Conservation (phyloP, 2,113 vertebrate genomes). For the Larimichthys crocea region DNA sequence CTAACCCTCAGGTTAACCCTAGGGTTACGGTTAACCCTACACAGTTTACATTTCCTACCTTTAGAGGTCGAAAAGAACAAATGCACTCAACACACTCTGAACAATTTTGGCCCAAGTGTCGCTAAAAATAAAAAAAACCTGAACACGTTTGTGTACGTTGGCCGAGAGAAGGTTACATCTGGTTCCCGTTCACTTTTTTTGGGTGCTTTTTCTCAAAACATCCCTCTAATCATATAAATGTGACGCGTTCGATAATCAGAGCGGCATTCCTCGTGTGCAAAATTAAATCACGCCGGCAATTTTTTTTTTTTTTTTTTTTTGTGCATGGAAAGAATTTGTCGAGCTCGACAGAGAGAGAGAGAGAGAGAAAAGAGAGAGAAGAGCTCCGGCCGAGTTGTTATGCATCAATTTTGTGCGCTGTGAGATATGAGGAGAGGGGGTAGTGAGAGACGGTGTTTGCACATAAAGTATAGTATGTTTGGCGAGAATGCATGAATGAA, state of each 20-base stretch:
- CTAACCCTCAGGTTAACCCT: too few relatives aligned
- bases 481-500: constrained; percentile 70
- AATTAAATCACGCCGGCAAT: constrained; percentile 34
- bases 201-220: constrained; percentile 3
- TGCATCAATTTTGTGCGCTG: constrained; percentile 18
- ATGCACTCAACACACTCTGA: background rate
- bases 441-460: constrained; percentile 31
- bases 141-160: constrained; percentile 1
- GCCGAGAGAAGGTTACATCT: constrained; percentile 38
- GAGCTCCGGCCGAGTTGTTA: constrained; percentile 34
- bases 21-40: background rate
- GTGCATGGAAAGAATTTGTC: constrained; percentile 30
- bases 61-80: constrained; percentile 61
- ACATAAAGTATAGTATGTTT: constrained; percentile 57
- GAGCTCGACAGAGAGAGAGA: background rate
- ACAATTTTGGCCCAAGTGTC: constrained; percentile 2
- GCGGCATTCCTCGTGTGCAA: constrained; percentile 44
- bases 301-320: background rate
- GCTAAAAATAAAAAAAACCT: constrained; percentile 4
- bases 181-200: constrained; percentile 13
- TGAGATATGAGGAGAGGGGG: background rate
- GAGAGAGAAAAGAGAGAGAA: background rate
- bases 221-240: constrained; percentile 26
- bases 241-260: constrained; percentile 41
- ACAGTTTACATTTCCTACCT: constrained; percentile 48